Evolutionary conservation across 2,888 invertebrate genomes (phyloP).

Genomic region (Stomorhina lunata): DNA sequence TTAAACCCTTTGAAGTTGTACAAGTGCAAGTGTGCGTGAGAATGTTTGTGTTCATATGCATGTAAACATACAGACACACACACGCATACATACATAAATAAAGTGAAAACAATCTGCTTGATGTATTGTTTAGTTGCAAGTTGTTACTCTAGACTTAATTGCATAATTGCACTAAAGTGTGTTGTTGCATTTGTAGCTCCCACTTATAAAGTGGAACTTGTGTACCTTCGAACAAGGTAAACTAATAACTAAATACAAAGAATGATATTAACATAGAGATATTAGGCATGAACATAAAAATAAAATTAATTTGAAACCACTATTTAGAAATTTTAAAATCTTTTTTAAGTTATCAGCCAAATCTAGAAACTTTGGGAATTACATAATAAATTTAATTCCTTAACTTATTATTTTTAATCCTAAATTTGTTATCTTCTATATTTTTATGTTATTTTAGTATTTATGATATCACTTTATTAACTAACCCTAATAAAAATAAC

Average conservation of each 20-base stretch:
- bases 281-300: too few species aligned
- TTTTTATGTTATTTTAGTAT: too few species aligned
- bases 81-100: background rate
- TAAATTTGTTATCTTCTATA: too few species aligned
- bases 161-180: conserved; percentile 58
- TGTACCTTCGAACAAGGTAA: background rate
- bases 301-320: too few species aligned
- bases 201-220: background rate
- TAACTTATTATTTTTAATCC: too few species aligned
- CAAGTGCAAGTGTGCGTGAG: background rate
- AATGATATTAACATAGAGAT: too few species aligned
- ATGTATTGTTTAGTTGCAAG: conserved; percentile 32
- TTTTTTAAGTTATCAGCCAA: too few species aligned
- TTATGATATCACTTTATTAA: background rate
- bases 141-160: conserved; percentile 52
- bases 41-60: background rate
- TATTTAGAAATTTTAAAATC: too few species aligned
- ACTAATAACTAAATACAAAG: conserved; percentile 12
- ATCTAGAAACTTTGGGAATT: too few species aligned
- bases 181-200: conserved; percentile 20
- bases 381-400: too few species aligned
- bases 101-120: conserved; percentile 3
- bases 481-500: background rate
- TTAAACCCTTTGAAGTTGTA: conserved; percentile 2
- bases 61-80: background rate